Base-by-base conservation (phyloP, 2,888 invertebrate genomes). In the Steinernema carpocapsae region DNA sequence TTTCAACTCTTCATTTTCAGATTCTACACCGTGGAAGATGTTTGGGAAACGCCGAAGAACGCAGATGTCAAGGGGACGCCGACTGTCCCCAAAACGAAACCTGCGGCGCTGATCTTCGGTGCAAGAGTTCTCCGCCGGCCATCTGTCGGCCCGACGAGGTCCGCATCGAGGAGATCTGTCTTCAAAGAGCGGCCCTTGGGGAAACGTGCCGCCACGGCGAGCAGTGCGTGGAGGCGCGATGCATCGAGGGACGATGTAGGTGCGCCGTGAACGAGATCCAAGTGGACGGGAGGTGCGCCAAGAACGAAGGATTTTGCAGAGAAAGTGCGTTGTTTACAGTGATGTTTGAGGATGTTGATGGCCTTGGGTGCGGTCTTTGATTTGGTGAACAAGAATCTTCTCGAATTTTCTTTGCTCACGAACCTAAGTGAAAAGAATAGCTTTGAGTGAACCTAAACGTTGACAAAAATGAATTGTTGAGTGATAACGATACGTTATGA, bases 291-390 rank as follows among this genome's bases (percentile, higher is more conserved):
- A 10, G 12, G 6, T 51, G 51, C 51, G 51, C 51, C 51, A 19
- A 51, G 51, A 51, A 51, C 51, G 19, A 19, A n/a, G 51, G 51
- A 51, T 51, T 51, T 19, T 51, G 51, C 51, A 51, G 51, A 19
- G 17, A 51, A 51, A 19, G 51, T 51, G 43, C 7, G n/a, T n/a
- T n/a, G n/a, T n/a, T n/a, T n/a, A n/a, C n/a, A n/a, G n/a, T n/a
- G n/a, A n/a, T n/a, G n/a, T n/a, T n/a, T n/a, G n/a, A n/a, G n/a
- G n/a, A n/a, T n/a, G n/a, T n/a, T n/a, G n/a, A n/a, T n/a, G n/a
- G n/a, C n/a, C n/a, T n/a, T n/a, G n/a, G n/a, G n/a, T n/a, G n/a
- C n/a, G n/a, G n/a, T n/a, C n/a, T n/a, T n/a, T n/a, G n/a, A n/a
- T n/a, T n/a, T n/a, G n/a, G n/a, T n/a, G n/a, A n/a, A n/a, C n/a